Conservation (phyloP, 1,140 invertebrate species). For the Drosophila insularis region DNA sequence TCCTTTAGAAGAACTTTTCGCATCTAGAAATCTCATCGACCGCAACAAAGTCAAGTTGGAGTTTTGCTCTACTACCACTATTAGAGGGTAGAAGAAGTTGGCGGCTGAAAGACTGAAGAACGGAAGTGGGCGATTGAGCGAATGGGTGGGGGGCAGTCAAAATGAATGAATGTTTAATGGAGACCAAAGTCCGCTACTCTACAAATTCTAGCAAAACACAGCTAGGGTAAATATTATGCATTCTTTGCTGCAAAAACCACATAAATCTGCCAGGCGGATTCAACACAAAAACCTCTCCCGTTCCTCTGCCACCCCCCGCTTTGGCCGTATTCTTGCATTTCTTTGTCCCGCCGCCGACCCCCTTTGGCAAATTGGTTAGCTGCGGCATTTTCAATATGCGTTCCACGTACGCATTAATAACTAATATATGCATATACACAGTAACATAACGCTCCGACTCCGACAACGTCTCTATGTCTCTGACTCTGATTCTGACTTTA, state of each 20-base stretch:
- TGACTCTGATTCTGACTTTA: conserved; percentile 40
- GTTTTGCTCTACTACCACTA: conserved; percentile 21
- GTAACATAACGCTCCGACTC: conserved; percentile 43
- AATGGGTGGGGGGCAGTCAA: not conserved
- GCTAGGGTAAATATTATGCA: conserved; percentile 68
- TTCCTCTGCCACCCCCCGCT: not conserved
- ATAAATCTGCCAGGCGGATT: conserved; percentile 71
- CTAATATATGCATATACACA: conserved; percentile 80
- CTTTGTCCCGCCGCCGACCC: not conserved
- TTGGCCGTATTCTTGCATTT: conserved; percentile 21
- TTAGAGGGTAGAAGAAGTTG: conserved; percentile 15
- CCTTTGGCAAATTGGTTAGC: conserved; percentile 53
- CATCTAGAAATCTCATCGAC: conserved; percentile 35
- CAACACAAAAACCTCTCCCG: not conserved
- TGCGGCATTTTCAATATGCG: conserved; percentile 76
- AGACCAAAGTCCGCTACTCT: conserved; percentile 62
- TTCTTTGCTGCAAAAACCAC: conserved; percentile 79
- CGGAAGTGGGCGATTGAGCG: not conserved
- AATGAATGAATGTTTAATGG: conserved; percentile 77
- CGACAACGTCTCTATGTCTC: conserved; percentile 19
- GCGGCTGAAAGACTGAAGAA: not conserved
- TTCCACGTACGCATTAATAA: conserved; percentile 79
- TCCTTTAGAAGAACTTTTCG: conserved; percentile 51
- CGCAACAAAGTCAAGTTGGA: conserved; percentile 33
- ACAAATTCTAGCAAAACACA: conserved; percentile 60